Percentiles rank a stretch among this genome's conserved stretches.
Conservation (phyloP, 2,888 invertebrate genomes). For the Fragum whitleyi region DNA sequence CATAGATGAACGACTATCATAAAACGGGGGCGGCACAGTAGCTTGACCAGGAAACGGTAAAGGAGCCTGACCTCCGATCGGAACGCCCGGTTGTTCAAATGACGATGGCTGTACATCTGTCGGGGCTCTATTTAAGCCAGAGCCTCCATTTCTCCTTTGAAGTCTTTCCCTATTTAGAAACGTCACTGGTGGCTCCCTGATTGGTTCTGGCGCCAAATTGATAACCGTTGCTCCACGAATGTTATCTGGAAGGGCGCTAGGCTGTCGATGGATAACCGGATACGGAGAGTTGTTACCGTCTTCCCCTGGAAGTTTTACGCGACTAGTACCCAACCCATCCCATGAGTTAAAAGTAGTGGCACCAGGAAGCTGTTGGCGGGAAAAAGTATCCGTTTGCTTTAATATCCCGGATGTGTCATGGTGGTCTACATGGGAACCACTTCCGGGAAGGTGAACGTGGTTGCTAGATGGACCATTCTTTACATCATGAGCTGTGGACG, state of each 20-base stretch:
- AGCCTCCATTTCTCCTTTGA: background rate
- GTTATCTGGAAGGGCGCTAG: background rate
- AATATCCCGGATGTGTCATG: background rate
- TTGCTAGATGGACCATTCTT: background rate
- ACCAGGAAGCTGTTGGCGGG: background rate
- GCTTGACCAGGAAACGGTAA: background rate
- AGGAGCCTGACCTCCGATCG: background rate
- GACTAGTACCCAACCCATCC: background rate
- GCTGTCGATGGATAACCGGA: slow-evolving; percentile 10
- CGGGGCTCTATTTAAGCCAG: background rate
- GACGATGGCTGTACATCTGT: slow-evolving; percentile 1
- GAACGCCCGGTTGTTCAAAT: background rate
- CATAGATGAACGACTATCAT: background rate
- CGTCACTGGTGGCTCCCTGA: background rate
- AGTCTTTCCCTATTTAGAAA: slow-evolving; percentile 18
- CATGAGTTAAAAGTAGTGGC: background rate
- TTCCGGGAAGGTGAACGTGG: background rate
- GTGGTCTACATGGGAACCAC: too few relatives aligned
- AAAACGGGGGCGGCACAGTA: background rate
- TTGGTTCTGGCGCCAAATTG: background rate
- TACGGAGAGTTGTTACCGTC: slow-evolving; percentile 7
- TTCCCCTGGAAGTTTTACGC: background rate
- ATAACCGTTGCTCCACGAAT: background rate
- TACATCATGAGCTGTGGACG: background rate
- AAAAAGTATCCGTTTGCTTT: too few relatives aligned